phyloP scores from a whole-genome alignment of 2,888 invertebrate species.

The Tuta absoluta region DNA sequence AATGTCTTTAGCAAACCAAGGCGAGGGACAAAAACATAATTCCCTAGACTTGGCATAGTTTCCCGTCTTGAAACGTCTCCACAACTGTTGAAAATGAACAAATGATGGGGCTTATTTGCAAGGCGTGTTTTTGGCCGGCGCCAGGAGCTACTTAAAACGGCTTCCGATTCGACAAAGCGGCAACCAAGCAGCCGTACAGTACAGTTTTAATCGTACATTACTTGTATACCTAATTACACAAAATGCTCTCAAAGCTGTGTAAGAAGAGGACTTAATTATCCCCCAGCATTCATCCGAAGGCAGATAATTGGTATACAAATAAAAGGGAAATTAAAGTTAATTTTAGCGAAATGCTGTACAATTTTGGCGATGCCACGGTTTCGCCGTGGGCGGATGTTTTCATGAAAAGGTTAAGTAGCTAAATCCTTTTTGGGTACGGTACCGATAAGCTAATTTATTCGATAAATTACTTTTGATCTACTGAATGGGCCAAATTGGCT shows the following conservation, averaged over 20 bases:
- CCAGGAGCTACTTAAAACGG: neutral
- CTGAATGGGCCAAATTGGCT: neutral
- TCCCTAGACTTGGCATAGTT: slow-evolving; percentile 3
- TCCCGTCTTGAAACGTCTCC: neutral
- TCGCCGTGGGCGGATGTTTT: slow-evolving; percentile 33
- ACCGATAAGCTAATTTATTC: slow-evolving; percentile 10
- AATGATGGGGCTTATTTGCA: slow-evolving; percentile 10
- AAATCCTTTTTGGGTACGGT: slow-evolving; percentile 2
- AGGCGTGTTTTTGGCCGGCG: neutral
- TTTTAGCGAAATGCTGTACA: slow-evolving; percentile 26
- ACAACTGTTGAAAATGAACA: neutral
- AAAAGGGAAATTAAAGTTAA: slow-evolving; percentile 24
- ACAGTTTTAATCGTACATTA: slow-evolving; percentile 14
- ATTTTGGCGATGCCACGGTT: slow-evolving; percentile 52
- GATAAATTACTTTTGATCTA: slow-evolving; percentile 3
- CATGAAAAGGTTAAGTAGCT: slow-evolving; percentile 14
- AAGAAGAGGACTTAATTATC: slow-evolving; percentile 17
- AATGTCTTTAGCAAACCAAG: slow-evolving; percentile 4
- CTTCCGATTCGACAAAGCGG: neutral
- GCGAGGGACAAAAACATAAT: neutral
- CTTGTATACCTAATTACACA: slow-evolving; percentile 16
- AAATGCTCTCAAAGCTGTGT: slow-evolving; percentile 20
- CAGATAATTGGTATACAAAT: slow-evolving; percentile 16
- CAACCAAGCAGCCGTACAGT: neutral
- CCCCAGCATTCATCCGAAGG: slow-evolving; percentile 12